Conservation (phyloP, 2,113 vertebrate genomes). For the Mastomys natalensis region DNA sequence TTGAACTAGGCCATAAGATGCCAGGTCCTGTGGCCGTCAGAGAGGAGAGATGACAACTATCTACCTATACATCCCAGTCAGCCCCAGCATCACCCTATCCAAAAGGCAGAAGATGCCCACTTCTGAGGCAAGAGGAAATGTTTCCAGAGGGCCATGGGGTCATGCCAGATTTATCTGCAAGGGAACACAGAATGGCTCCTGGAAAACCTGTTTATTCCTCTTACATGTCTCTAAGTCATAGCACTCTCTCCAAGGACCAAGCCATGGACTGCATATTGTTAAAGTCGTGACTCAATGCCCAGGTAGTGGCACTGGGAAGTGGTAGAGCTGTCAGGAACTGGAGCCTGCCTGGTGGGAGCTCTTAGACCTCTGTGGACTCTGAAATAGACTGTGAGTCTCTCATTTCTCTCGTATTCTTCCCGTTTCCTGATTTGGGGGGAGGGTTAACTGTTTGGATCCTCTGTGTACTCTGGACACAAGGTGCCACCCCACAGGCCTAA, state of each 20-base stretch:
- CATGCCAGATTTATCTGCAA: neutral
- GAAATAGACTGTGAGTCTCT: too few relatives aligned
- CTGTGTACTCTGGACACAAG: fast-evolving
- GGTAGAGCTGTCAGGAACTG: too few relatives aligned
- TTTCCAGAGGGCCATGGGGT: too few relatives aligned
- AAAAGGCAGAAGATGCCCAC: neutral
- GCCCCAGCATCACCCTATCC: neutral
- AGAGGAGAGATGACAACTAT: too few relatives aligned
- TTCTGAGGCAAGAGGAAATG: neutral
- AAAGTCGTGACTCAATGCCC: too few relatives aligned
- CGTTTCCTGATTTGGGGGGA: too few relatives aligned
- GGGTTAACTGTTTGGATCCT: neutral
- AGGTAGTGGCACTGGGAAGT: neutral
- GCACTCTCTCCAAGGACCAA: neutral
- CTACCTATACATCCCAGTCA: neutral
- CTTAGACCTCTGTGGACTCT: neutral
- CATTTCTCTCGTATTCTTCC: neutral
- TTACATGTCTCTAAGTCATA: too few relatives aligned
- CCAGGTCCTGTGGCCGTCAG: neutral
- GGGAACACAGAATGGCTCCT: neutral
- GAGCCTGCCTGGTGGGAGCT: neutral
- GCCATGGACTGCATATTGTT: neutral
- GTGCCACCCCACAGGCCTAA: fast-evolving
- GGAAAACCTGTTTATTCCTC: neutral
- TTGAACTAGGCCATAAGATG: neutral